These are phyloP conservation scores for Zaprionus camerounensis DNA, from an alignment of 1,140 invertebrate species.

Conservation along the genomic window DNA sequence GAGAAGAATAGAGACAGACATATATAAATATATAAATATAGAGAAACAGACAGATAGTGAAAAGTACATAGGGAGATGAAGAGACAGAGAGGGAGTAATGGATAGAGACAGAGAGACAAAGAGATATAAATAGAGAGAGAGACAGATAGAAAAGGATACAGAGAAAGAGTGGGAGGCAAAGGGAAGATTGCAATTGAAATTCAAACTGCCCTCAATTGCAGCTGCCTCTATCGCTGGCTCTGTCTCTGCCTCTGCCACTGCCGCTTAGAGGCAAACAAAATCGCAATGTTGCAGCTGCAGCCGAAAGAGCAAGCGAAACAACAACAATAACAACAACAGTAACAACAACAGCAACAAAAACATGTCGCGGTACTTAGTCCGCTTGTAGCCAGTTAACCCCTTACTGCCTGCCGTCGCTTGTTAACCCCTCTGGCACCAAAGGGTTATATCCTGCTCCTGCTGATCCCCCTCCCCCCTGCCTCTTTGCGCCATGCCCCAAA, in stretches of 20 bases:
- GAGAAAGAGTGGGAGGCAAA: not conserved
- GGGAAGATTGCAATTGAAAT: not conserved
- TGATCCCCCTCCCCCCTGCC: not conserved
- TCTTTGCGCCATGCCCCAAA: not conserved
- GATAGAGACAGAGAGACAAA: not conserved
- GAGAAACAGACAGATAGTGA: not conserved
- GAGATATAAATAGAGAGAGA: not conserved
- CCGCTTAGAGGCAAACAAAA: constrained; percentile 7
- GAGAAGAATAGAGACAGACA: too few species aligned
- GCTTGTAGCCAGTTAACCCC: not conserved
- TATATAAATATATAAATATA: not conserved
- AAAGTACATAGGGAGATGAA: not conserved
- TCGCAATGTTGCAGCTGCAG: constrained; percentile 4
- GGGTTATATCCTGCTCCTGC: constrained; percentile 2
- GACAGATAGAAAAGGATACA: not conserved
- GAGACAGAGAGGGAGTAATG: not conserved
- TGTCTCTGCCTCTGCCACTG: not conserved
- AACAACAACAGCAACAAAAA: constrained; percentile 13
- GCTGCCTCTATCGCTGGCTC: not conserved
- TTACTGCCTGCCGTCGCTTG: not conserved
- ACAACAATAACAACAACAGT: constrained; percentile 6
- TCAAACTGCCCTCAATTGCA: not conserved
- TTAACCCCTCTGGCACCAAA: constrained; percentile 13
- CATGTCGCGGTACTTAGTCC: constrained; percentile 64
- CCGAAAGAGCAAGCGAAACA: constrained; percentile 1